Percentiles rank a stretch among this genome's conserved stretches.
Conservation (phyloP, 2,888 invertebrate genomes). For the Tachina lurida region DNA sequence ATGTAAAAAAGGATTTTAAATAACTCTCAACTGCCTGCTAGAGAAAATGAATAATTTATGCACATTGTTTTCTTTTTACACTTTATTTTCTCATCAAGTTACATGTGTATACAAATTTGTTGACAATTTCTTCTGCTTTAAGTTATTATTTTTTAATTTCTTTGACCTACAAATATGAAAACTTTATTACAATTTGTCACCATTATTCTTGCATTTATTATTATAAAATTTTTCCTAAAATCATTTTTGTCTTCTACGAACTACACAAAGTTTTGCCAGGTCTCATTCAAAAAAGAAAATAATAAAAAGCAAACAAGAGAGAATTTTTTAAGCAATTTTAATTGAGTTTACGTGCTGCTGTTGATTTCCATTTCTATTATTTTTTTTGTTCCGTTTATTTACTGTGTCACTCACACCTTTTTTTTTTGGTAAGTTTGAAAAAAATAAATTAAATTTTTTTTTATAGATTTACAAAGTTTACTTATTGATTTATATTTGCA, state of each 20-base stretch:
- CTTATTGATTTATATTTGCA: constrained; percentile 19
- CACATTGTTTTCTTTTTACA: not conserved
- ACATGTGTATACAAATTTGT: constrained; percentile 17
- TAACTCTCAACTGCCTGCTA: not conserved
- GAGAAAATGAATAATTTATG: not conserved
- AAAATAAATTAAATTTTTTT: not conserved
- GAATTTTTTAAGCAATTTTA: constrained; percentile 34
- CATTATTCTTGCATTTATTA: constrained; percentile 36
- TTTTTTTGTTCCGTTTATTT: constrained; percentile 15
- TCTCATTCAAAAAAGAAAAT: not conserved
- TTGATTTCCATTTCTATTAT: constrained; percentile 26
- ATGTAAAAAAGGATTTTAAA: not conserved
- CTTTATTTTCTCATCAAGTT: not conserved
- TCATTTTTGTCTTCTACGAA: not conserved
- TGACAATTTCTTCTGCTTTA: not conserved
- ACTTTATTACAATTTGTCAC: constrained; percentile 45
- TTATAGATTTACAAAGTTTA: not conserved
- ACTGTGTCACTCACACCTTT: constrained; percentile 6
- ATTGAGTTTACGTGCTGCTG: constrained; percentile 39
- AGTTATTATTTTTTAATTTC: constrained; percentile 5
- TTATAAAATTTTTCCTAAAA: not conserved
- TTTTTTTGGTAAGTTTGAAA: not conserved
- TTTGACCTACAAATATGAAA: constrained; percentile 4
- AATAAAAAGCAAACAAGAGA: constrained; percentile 1
- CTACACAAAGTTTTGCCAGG: constrained; percentile 4